Evolutionary conservation across 1,140 invertebrate genomes (phyloP), one percentile per base, ranked within the genome.

Genomic region (Bombus difficillimus): DNA sequence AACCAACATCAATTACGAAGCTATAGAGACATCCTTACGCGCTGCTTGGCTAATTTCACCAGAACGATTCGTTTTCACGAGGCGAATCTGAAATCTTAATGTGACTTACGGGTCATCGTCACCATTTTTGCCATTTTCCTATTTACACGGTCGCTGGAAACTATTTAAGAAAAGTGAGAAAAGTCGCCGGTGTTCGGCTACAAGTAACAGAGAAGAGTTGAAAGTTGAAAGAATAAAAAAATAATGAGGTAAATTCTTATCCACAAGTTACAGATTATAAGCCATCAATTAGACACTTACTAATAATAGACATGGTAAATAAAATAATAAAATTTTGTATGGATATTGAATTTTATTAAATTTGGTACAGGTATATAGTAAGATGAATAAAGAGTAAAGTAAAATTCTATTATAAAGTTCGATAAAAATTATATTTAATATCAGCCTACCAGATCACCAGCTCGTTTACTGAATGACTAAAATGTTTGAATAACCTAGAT

Each of bases 101-200:
- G 73, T 53, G 73, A 83, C 76, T 76, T 83, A 83, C 43, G 72
- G 18, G 0, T 32, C 18, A 53, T 8, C 47, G 34, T 71, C 34
- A 8, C 79, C 0, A 68, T 32, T 25, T 13, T 57, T 8, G 15
- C 32, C 53, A 59, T 66, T 15, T 75, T 66, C 32, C 62, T 68
- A 83, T 83, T 83, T 83, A 83, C 73, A 76, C 72, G 41, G 10
- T 25, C 3, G 72, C 12, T 68, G 62, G 62, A 57, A 83, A 76
- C 43, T 83, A 76, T 83, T 83, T 83, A 75, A 72, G 25, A 32
- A 82, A 83, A 66, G 34, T 18, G 72, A 53, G 62, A 68, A 83
- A 68, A 53, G 18, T 37, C 71, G 3, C 9, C 15, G 25, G 5
- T 9, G 81, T 75, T 66, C 34, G 59, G 25, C 15, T 64, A 53